Evolutionary conservation across 2,888 invertebrate genomes (phyloP).

Genomic region (Hirtodrosophila trivittata): DNA sequence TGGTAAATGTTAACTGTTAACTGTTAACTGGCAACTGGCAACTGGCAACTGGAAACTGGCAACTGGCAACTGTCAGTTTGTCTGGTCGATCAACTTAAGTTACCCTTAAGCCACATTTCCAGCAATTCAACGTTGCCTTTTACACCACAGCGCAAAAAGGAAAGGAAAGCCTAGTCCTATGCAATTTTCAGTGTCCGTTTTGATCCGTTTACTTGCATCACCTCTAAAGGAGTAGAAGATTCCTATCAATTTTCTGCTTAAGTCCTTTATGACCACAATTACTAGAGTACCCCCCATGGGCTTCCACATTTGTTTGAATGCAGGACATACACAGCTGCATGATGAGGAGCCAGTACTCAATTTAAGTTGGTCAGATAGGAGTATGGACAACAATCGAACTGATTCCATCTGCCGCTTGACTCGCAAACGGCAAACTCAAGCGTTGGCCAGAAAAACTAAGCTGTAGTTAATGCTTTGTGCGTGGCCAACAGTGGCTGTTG

Average conservation of each 20-base stretch:
- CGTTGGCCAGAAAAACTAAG: constrained; percentile 13
- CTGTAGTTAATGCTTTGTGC: constrained; percentile 33
- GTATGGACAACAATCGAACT: constrained; percentile 8
- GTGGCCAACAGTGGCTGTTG: constrained; percentile 1
- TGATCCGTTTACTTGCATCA: too few species aligned
- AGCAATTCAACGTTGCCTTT: constrained; percentile 4
- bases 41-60: constrained; percentile 6
- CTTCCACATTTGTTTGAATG: too few species aligned
- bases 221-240: too few species aligned
- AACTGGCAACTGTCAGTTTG: constrained; percentile 31
- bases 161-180: too few species aligned
- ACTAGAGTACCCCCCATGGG: too few species aligned
- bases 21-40: constrained; percentile 1
- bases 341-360: constrained; percentile 24
- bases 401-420: constrained; percentile 2
- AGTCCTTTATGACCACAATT: too few species aligned
- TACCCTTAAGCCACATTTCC: constrained; percentile 38
- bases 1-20: constrained; percentile 7
- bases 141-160: too few species aligned
- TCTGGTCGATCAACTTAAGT: constrained; percentile 42
- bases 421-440: constrained; percentile 5
- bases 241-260: too few species aligned
- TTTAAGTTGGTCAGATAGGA: constrained; percentile 2
- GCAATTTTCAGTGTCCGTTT: too few species aligned
- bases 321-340: constrained; percentile 1